Base-by-base conservation (phyloP, 2,888 invertebrate species). In the Mythimna loreyi region DNA sequence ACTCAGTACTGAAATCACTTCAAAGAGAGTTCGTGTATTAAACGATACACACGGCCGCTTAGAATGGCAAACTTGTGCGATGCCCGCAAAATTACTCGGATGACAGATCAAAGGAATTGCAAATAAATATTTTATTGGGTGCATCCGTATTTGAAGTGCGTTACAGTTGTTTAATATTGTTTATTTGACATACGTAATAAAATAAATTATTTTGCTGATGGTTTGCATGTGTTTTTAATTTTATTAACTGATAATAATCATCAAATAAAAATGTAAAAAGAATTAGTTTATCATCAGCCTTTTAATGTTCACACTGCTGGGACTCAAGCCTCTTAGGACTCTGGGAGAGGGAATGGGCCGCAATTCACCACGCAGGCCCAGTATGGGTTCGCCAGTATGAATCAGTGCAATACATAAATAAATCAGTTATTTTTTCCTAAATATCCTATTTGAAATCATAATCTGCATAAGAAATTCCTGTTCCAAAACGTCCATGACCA, bases 1-100 rank as follows among this genome's bases (percentile, higher is more conserved):
- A 73, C 75, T 77, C 80, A 81, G 85, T 83, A 87, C 82, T 79
- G 80, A 83, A 85, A 81, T 80, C 85, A 83, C 83, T 73, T 83
- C 83, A 83, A 83, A 83, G 81, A 63, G 79, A 66, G 53, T 30
- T 64, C 59, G 53, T 59, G 52, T 63, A 50, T 50, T 63, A 60
- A 19, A 30, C 28, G 45, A 45, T 36, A 84, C 80, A 71, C 56
- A 78, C 80, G 55, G 75, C 6, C 25, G 19, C 19, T 5, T 19
- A 47, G 30, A 56, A 75, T 0, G 47, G 59, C 19, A 28, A 68
- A 40, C 76, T 72, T 75, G 70, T 68, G 59, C 45, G 78, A 67
- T 64, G 61, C 43, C 81, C 56, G 79, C 74, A 40, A 70, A 70
- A 72, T 75, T 57, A 56, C 23, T 64, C 50, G 61, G n/a, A 55